Percentiles rank a stretch among this genome's conserved stretches.
Evolutionary conservation across 2,888 invertebrate genomes (phyloP).

Genomic region (Prostheceraeus crozeri): DNA sequence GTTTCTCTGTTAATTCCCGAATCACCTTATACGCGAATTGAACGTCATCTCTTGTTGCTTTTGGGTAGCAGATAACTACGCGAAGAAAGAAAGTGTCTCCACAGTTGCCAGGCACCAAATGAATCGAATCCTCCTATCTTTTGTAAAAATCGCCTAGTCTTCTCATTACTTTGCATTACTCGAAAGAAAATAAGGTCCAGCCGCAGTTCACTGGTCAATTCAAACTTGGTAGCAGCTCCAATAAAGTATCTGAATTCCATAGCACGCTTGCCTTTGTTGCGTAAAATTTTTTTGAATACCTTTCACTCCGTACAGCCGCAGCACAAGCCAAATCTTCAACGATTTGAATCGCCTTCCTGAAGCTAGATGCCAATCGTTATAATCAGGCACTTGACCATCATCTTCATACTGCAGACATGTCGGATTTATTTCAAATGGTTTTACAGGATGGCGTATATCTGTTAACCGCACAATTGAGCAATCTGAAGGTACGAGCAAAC

Average conservation of each 20-base stretch:
- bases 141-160: too few relatives aligned
- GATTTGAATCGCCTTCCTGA: conserved; percentile 30
- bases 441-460: conserved; percentile 60
- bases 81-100: too few relatives aligned
- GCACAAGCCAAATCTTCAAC: conserved; percentile 24
- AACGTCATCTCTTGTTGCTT: too few relatives aligned
- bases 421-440: conserved; percentile 55
- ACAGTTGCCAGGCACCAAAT: too few relatives aligned
- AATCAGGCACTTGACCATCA: conserved; percentile 51
- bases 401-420: conserved; percentile 55
- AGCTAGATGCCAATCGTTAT: conserved; percentile 43
- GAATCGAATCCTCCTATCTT: too few relatives aligned
- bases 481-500: too few relatives aligned
- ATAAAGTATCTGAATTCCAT: not conserved
- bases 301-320: conserved; percentile 11
- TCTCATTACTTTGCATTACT: too few relatives aligned
- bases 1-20: too few relatives aligned
- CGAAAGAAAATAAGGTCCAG: conserved; percentile 1
- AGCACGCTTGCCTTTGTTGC: not conserved
- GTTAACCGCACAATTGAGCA: too few relatives aligned
- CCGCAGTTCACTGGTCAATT: not conserved
- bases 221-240: not conserved
- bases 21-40: too few relatives aligned
- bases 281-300: conserved; percentile 25
- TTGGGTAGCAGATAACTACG: too few relatives aligned